Percentiles rank a stretch among this genome's conserved stretches.
Evolutionary conservation across 2,888 invertebrate species (phyloP).

Genomic region (Caenorhabditis drosophilae): DNA sequence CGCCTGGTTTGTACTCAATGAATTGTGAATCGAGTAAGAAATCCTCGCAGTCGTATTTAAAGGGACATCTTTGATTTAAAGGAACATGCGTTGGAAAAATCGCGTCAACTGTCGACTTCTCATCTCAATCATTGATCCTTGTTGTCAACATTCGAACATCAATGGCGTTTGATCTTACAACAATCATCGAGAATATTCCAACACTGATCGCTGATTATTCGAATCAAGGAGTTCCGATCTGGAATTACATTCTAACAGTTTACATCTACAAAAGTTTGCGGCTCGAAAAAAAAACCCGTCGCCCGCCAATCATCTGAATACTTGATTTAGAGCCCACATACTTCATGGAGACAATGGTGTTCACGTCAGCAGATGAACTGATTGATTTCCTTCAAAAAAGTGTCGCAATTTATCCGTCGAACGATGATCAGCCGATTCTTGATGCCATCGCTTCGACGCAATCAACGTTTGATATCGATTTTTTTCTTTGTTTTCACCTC

Average conservation of each 20-base stretch:
- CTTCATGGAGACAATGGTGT: conserved; percentile 25
- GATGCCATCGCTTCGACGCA: conserved; percentile 26
- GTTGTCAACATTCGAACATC: conserved; percentile 28
- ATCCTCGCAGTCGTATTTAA: too few species aligned
- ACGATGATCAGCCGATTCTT: conserved; percentile 22
- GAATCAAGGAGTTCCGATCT: conserved; percentile 12
- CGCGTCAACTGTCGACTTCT: conserved; percentile 24
- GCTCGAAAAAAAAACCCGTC: conserved; percentile 1
- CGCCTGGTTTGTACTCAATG: conserved; percentile 35
- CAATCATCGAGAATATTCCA: conserved; percentile 24
- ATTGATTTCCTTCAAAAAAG: conserved; percentile 23
- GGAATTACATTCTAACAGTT: conserved; percentile 23
- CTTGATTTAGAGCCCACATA: conserved; percentile 16
- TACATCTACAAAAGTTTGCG: too few species aligned
- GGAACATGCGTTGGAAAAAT: conserved; percentile 29
- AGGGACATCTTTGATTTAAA: not conserved
- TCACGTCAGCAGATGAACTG: conserved; percentile 6
- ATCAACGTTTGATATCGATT: conserved; percentile 12
- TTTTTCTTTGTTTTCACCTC: not conserved
- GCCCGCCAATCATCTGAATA: too few species aligned
- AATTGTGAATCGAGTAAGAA: conserved; percentile 40
- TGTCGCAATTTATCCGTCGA: conserved; percentile 10
- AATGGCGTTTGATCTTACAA: conserved; percentile 27
- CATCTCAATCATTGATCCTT: conserved; percentile 25
- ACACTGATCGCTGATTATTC: conserved; percentile 15